phyloP scores from a whole-genome alignment of 2,888 invertebrate genomes.

The Lissonota sp. region DNA sequence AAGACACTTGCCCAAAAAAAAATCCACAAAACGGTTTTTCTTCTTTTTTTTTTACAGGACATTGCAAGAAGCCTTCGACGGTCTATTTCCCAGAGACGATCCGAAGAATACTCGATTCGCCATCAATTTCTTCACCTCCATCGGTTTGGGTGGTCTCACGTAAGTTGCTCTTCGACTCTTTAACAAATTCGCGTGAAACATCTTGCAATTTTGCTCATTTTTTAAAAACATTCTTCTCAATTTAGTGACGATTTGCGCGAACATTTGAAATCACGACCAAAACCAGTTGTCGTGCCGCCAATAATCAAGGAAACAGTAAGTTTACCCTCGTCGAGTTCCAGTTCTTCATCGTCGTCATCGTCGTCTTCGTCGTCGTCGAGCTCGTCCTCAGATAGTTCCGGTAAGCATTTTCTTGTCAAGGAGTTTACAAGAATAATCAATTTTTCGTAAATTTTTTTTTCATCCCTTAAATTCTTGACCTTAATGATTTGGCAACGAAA shows the following conservation, averaged over 20 bases:
- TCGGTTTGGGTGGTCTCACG: conserved; percentile 96
- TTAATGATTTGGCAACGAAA: too few relatives aligned
- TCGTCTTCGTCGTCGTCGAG: conserved; percentile 61
- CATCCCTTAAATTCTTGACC: too few relatives aligned
- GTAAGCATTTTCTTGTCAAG: conserved; percentile 24
- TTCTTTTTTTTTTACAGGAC: conserved; percentile 87
- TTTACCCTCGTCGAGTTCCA: conserved; percentile 74
- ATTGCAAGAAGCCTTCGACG: conserved; percentile 93
- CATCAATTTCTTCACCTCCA: conserved; percentile 86
- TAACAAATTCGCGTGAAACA: background rate
- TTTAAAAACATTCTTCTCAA: conserved; percentile 35
- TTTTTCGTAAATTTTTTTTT: too few relatives aligned
- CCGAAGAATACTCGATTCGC: conserved; percentile 98
- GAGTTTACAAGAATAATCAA: too few relatives aligned
- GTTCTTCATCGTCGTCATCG: conserved; percentile 66
- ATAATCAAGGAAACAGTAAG: conserved; percentile 64
- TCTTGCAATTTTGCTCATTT: background rate
- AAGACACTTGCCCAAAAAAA: too few relatives aligned
- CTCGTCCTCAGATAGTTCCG: conserved; percentile 59
- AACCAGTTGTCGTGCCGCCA: conserved; percentile 77
- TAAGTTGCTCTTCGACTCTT: conserved; percentile 80
- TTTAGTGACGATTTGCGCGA: conserved; percentile 92
- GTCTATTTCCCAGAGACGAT: conserved; percentile 97
- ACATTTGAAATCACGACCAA: conserved; percentile 92
- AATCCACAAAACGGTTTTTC: too few relatives aligned